phyloP scores from a whole-genome alignment of 2,113 vertebrate species.

The Hyla sarda region DNA sequence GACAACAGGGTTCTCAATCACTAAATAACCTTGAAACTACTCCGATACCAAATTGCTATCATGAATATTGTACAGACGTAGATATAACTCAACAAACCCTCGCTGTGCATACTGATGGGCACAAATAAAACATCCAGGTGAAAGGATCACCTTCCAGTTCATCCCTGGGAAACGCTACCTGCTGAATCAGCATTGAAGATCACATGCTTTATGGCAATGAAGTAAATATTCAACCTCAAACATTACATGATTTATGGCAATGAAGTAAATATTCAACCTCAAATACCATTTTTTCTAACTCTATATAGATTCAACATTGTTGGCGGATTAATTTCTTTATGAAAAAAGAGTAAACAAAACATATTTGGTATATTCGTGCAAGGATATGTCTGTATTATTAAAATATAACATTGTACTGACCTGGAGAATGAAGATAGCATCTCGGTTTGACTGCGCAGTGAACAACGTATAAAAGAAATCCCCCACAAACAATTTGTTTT shows the following conservation, averaged over 20 bases:
- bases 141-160: constrained; percentile 62
- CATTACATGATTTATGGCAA: too few relatives aligned
- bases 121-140: constrained; percentile 68
- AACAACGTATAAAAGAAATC: too few relatives aligned
- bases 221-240: neutral
- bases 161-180: neutral
- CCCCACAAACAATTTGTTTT: too few relatives aligned
- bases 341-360: too few relatives aligned
- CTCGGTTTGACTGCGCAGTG: too few relatives aligned
- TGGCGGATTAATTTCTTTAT: neutral
- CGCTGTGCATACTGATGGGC: constrained; percentile 80
- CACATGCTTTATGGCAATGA: neutral
- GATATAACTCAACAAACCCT: constrained; percentile 79
- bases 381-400: too few relatives aligned
- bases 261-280: too few relatives aligned
- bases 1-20: constrained; percentile 82
- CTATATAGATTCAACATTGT: neutral
- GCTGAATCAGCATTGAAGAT: neutral
- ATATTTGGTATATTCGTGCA: too few relatives aligned
- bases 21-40: constrained; percentile 85
- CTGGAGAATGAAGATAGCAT: too few relatives aligned
- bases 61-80: constrained; percentile 79
- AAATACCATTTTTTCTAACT: neutral
- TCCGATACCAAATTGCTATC: constrained; percentile 84
- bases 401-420: too few relatives aligned